phyloP scores from a whole-genome alignment of 2,797 vertebrate genomes.

The Hapalemur alaotrensis region DNA sequence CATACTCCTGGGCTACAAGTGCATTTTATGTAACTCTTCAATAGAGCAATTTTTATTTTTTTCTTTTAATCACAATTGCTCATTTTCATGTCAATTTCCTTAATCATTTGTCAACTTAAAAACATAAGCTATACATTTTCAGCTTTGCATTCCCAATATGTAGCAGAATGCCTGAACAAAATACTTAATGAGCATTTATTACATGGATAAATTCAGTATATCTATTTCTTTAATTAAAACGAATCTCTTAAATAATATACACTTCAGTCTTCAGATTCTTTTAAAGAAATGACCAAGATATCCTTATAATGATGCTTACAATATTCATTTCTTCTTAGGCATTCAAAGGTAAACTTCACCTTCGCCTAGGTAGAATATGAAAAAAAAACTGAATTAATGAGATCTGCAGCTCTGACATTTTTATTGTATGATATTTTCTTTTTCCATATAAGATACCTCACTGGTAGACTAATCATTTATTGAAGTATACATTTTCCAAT shows the following conservation, averaged over 20 bases:
- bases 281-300: conserved; percentile 67
- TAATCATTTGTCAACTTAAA: background rate
- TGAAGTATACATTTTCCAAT: background rate
- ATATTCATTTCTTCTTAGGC: conserved; percentile 81
- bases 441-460: conserved; percentile 41
- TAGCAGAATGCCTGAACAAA: background rate
- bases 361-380: conserved; percentile 79
- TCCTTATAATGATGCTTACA: conserved; percentile 78
- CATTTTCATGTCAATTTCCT: background rate
- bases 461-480: background rate
- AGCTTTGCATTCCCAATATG: background rate
- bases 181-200: background rate
- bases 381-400: conserved; percentile 81
- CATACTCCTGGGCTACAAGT: too few species aligned
- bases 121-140: background rate
- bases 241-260: conserved; percentile 33
- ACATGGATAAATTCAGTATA: background rate
- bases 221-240: conserved; percentile 36
- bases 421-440: conserved; percentile 65
- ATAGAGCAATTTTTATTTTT: background rate
- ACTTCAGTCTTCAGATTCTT: conserved; percentile 53
- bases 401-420: conserved; percentile 57
- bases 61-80: background rate
- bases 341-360: conserved; percentile 82
- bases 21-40: background rate